Conservation (phyloP, 2,113 vertebrate species). For the Crypturellus undulatus region DNA sequence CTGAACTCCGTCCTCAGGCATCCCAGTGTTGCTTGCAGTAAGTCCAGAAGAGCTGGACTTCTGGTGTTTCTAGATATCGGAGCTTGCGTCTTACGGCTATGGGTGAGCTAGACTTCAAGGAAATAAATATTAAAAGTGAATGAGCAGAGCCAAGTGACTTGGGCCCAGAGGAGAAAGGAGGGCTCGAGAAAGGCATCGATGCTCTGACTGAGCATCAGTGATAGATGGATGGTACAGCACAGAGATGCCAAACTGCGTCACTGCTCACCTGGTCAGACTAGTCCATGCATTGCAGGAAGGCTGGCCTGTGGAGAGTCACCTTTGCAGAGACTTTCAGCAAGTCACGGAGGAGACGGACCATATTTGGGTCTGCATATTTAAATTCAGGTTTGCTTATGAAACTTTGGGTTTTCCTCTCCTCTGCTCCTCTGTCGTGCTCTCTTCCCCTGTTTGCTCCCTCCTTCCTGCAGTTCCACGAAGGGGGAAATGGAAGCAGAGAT, state of each 20-base stretch:
- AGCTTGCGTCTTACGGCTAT: constrained; percentile 24
- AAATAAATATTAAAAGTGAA: constrained; percentile 73
- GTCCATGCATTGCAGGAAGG: not conserved
- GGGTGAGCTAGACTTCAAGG: constrained; percentile 27
- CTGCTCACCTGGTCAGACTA: constrained; percentile 25
- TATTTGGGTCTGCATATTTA: not conserved
- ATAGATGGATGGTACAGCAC: constrained; percentile 65
- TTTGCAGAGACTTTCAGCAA: not conserved
- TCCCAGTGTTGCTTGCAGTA: not conserved
- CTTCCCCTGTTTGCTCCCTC: not conserved
- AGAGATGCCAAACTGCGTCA: constrained; percentile 71
- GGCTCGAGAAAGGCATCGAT: constrained; percentile 73
- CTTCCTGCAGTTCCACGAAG: not conserved
- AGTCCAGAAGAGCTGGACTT: not conserved
- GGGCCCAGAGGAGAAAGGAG: constrained; percentile 21
- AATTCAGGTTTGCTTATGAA: not conserved
- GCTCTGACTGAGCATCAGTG: constrained; percentile 77
- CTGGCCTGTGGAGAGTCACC: not conserved
- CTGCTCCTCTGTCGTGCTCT: not conserved
- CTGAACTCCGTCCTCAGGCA: not conserved
- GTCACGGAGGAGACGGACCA: not conserved
- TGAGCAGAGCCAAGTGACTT: constrained; percentile 60
- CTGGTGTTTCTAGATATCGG: not conserved
- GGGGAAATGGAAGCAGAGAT: not conserved
- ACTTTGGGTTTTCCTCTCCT: not conserved